A percentile compares a stretch with the other conserved stretches of the same genome.
phyloP scores from a whole-genome alignment of 2,888 invertebrate genomes.

The Phaonia tiefii region DNA sequence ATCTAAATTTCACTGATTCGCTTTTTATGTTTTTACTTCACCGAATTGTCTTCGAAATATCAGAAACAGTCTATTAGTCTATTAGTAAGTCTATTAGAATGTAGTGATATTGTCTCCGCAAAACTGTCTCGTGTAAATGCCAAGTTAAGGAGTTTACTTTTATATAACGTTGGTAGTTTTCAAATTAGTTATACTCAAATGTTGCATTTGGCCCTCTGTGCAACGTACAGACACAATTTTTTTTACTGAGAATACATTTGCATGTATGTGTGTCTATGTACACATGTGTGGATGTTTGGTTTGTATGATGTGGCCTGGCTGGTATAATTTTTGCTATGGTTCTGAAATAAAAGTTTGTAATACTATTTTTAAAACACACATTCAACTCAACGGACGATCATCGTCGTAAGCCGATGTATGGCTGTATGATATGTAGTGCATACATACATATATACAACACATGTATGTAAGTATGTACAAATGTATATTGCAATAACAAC shows the following conservation, averaged over 20 bases:
- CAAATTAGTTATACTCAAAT: not conserved
- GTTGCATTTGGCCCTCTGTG: not conserved
- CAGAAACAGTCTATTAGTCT: too few relatives aligned
- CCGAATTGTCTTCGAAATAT: too few relatives aligned
- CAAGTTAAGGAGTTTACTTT: too few relatives aligned
- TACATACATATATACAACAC: constrained; percentile 28
- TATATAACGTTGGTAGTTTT: too few relatives aligned
- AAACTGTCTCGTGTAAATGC: too few relatives aligned
- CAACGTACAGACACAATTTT: not conserved
- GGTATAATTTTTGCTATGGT: constrained; percentile 30
- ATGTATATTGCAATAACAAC: constrained; percentile 48
- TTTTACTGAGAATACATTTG: constrained; percentile 4
- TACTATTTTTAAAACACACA: constrained; percentile 38
- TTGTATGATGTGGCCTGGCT: not conserved
- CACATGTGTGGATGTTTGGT: not conserved
- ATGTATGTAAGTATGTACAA: constrained; percentile 34
- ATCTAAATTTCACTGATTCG: too few relatives aligned
- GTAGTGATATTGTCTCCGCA: too few relatives aligned
- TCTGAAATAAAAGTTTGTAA: constrained; percentile 39
- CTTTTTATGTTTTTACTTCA: too few relatives aligned
- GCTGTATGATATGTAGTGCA: constrained; percentile 14
- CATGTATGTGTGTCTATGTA: constrained; percentile 6
- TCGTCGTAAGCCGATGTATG: constrained; percentile 30
- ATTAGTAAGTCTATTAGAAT: too few relatives aligned
- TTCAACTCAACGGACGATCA: not conserved